Evolutionary conservation across 2,888 invertebrate species (phyloP).

Genomic region (Drosophila pullipes): DNA sequence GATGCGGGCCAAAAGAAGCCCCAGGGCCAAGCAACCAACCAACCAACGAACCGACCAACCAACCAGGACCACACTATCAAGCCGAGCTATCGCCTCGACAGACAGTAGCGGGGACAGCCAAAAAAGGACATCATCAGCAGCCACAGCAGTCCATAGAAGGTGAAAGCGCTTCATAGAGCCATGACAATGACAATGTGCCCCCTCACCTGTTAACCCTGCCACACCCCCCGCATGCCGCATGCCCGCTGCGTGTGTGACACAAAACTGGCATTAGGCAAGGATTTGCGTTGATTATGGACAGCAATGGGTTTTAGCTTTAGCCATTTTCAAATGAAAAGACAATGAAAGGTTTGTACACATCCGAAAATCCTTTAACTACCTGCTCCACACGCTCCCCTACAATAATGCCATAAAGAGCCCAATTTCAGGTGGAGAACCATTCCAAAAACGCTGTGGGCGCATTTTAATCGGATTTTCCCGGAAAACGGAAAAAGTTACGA

Average conservation of each 20-base stretch:
- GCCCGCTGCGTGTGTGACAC: slow-evolving; percentile 47
- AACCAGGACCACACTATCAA: slow-evolving; percentile 41
- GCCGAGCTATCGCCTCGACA: slow-evolving; percentile 42
- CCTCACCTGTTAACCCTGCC: neutral
- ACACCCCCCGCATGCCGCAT: slow-evolving; percentile 8
- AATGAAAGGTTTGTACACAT: slow-evolving; percentile 70
- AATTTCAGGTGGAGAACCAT: slow-evolving; percentile 56
- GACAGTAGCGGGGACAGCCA: neutral
- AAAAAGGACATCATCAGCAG: slow-evolving; percentile 67
- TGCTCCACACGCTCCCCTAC: slow-evolving; percentile 18
- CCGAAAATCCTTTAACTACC: slow-evolving; percentile 9
- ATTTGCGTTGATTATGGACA: slow-evolving; percentile 81
- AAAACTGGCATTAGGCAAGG: slow-evolving; percentile 78
- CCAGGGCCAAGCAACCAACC: slow-evolving; percentile 11
- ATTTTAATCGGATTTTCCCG: slow-evolving; percentile 23
- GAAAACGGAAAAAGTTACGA: slow-evolving; percentile 20
- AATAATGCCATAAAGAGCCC: slow-evolving; percentile 76
- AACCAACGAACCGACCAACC: neutral
- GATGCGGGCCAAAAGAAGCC: slow-evolving; percentile 58
- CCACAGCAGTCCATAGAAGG: slow-evolving; percentile 58
- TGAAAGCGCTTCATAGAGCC: slow-evolving; percentile 73
- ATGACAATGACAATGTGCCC: slow-evolving; percentile 74
- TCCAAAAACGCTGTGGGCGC: slow-evolving; percentile 8
- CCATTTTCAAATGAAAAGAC: slow-evolving; percentile 80
- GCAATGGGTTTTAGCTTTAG: slow-evolving; percentile 73